phyloP scores from a whole-genome alignment of 2,797 vertebrate species.

The Neomorphus geoffroyi region DNA sequence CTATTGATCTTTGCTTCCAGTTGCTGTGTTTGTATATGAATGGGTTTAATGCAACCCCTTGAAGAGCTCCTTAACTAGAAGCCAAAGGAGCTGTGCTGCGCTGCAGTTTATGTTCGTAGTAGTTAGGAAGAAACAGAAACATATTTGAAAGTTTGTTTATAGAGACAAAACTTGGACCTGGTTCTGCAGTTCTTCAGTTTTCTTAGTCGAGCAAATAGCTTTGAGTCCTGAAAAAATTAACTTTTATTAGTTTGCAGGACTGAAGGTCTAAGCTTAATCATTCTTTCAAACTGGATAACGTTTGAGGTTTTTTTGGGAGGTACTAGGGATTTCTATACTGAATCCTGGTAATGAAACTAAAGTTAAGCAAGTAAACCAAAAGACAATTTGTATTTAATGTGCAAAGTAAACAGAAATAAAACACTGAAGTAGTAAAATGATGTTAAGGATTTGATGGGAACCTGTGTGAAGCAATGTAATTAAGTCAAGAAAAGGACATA shows the following conservation, averaged over 20 bases:
- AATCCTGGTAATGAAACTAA: background rate
- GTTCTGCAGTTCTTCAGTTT: background rate
- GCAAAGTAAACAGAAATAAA: constrained; percentile 38
- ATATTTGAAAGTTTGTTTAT: background rate
- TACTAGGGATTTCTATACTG: constrained; percentile 18
- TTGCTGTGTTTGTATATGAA: background rate
- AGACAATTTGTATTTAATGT: constrained; percentile 10
- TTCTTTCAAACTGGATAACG: background rate
- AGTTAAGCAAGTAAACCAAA: constrained; percentile 30
- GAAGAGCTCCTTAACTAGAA: background rate
- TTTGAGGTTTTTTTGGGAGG: background rate
- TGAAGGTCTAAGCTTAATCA: background rate
- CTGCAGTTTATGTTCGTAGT: background rate
- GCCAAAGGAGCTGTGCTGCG: background rate
- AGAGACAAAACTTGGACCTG: background rate
- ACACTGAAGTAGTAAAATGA: background rate
- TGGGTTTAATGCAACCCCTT: background rate
- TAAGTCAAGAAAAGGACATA: constrained; percentile 31
- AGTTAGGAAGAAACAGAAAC: background rate
- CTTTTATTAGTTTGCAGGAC: background rate
- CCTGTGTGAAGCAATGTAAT: constrained; percentile 33
- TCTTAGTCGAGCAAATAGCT: background rate
- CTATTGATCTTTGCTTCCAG: background rate
- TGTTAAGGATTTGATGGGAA: constrained; percentile 28
- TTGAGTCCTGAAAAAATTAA: background rate